A percentile compares a stretch with the other conserved stretches of the same genome.
Conservation (phyloP, 1,140 invertebrate species). For the Holcopasites calliopsidis region DNA sequence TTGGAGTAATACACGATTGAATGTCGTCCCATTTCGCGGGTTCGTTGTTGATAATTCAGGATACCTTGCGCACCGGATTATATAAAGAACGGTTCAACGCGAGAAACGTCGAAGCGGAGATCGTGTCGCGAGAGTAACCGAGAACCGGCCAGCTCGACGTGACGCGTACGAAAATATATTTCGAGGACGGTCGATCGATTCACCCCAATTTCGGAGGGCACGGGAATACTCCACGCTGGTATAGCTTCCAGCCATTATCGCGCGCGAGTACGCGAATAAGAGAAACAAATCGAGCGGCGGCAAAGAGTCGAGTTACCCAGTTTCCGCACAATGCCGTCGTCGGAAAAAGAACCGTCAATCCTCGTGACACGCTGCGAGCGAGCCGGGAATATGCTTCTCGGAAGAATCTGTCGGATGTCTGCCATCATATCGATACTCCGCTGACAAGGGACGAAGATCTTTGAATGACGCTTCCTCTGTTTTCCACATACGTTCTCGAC, state of each 20-base stretch:
- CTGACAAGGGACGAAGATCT: conserved; percentile 21
- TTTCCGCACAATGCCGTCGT: conserved; percentile 40
- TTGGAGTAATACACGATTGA: too few species aligned
- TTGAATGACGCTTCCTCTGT: conserved; percentile 57
- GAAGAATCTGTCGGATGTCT: conserved; percentile 5
- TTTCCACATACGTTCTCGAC: conserved; percentile 27
- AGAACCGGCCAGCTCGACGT: neutral
- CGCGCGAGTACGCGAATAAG: conserved; percentile 30
- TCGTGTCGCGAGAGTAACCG: neutral
- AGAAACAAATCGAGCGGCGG: conserved; percentile 36
- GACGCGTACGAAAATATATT: neutral
- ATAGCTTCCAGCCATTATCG: conserved; percentile 15
- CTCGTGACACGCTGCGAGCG: conserved; percentile 13
- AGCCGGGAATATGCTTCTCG: conserved; percentile 1
- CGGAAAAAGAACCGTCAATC: conserved; percentile 52
- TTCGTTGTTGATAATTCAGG: too few species aligned
- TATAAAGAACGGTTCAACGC: conserved; percentile 2
- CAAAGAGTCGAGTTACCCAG: conserved; percentile 2
- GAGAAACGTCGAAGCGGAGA: neutral
- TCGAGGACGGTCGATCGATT: neutral
- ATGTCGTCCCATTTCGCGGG: too few species aligned
- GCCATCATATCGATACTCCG: conserved; percentile 41
- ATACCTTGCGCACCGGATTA: neutral
- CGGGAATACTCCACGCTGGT: neutral
- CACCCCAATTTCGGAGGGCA: neutral